Percentiles rank a stretch among this genome's conserved stretches.
phyloP scores from a whole-genome alignment of 30 jellyfish, hydroid and myxozoan genomes.

The Hydractinia echinata region DNA sequence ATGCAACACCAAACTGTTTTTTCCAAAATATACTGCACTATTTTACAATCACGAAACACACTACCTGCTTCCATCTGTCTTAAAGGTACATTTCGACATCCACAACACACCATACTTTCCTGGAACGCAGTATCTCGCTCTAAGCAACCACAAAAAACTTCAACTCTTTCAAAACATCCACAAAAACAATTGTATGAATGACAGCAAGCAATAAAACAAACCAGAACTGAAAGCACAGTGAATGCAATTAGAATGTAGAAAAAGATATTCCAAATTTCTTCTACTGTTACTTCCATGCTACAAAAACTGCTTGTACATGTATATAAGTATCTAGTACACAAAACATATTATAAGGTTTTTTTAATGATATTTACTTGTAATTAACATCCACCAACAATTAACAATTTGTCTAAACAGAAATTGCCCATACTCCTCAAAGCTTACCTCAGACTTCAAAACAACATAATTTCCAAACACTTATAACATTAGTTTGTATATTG shows the following conservation, averaged over 20 bases:
- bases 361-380: no score
- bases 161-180: conserved; percentile 2
- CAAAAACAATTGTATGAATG: conserved; percentile 10
- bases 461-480: no score
- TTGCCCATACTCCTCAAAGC: no score
- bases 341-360: background rate
- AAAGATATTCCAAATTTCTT: background rate
- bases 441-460: no score
- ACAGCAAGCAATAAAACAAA: conserved; percentile 11
- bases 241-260: conserved; percentile 3
- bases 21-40: background rate
- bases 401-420: no score
- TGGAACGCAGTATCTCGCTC: conserved; percentile 17
- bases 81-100: background rate
- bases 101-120: background rate
- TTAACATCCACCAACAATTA: no score
- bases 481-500: no score
- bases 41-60: background rate
- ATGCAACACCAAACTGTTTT: background rate
- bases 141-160: background rate
- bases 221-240: background rate
- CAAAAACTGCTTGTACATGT: background rate
- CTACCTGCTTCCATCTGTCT: background rate
- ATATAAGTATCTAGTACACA: background rate
- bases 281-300: background rate